A percentile compares a stretch with the other conserved stretches of the same genome.
Conservation (phyloP, 2,888 invertebrate genomes). For the Proisotoma minuta region DNA sequence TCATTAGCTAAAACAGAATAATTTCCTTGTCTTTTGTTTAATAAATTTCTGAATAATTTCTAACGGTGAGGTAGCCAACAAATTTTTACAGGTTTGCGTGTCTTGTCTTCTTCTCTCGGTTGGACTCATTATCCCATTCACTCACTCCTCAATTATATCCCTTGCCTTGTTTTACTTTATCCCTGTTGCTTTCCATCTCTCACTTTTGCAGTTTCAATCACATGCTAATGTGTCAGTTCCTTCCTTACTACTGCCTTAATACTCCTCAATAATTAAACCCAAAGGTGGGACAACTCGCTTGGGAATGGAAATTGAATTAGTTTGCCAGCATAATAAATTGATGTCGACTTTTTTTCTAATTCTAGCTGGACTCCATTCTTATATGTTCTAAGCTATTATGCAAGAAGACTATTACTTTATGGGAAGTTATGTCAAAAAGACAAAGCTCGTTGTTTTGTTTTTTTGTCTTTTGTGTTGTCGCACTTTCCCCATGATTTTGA, state of each 20-base stretch:
- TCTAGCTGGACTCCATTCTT: neutral
- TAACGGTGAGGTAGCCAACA: neutral
- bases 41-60: slow-evolving; percentile 5
- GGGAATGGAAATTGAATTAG: slow-evolving; percentile 3
- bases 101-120: slow-evolving; percentile 8
- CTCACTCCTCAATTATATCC: neutral
- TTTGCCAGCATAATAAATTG: neutral
- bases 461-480: no score
- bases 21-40: slow-evolving; percentile 5
- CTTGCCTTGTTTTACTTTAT: neutral
- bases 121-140: neutral
- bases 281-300: slow-evolving; percentile 1
- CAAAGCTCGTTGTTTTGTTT: no score
- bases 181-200: neutral
- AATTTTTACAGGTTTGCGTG: slow-evolving; percentile 12
- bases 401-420: neutral
- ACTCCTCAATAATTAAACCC: neutral
- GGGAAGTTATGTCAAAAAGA: neutral
- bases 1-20: slow-evolving; percentile 5
- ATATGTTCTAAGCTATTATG: neutral
- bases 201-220: neutral
- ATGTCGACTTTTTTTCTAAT: neutral
- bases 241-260: slow-evolving; percentile 1
- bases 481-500: no score
- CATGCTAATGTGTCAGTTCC: slow-evolving; percentile 1